These are phyloP conservation scores for Branchinecta sandiegonensis DNA, from an alignment of 2,888 invertebrate genomes.

Conservation along the genomic window DNA sequence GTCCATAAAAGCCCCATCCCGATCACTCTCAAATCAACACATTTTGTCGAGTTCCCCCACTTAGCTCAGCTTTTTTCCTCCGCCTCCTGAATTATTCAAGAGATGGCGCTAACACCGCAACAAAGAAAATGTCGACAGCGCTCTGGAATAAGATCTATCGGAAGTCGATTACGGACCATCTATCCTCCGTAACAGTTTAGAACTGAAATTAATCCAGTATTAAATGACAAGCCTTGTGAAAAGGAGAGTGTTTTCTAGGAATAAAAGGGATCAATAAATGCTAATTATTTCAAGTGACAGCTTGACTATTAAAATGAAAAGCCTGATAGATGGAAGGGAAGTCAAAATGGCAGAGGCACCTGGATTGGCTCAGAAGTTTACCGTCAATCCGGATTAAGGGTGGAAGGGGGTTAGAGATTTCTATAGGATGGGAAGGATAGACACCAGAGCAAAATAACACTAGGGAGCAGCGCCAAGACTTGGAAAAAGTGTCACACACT, in stretches of 20 bases:
- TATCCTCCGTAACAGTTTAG: background rate
- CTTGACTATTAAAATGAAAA: background rate
- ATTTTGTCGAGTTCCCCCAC: background rate
- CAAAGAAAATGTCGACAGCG: slow-evolving; percentile 1
- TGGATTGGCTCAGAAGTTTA: background rate
- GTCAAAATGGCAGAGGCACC: background rate
- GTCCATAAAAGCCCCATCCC: no score
- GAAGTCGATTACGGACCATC: slow-evolving; percentile 16
- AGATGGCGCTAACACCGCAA: slow-evolving; percentile 10
- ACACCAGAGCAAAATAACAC: no score
- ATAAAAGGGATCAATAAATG: slow-evolving; percentile 1
- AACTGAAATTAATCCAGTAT: background rate
- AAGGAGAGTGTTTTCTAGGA: background rate
- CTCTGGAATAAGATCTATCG: background rate
- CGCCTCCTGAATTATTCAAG: slow-evolving; percentile 9
- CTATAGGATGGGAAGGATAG: no score
- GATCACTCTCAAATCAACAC: no score
- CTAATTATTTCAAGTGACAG: background rate
- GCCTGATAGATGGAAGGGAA: background rate
- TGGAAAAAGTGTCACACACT: no score
- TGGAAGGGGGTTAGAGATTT: no score
- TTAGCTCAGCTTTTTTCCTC: background rate
- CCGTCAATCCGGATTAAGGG: no score
- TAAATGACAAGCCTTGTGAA: slow-evolving; percentile 13
- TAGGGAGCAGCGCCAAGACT: no score